phyloP scores from a whole-genome alignment of 1,140 invertebrate genomes.

The Drosophila murphyi region DNA sequence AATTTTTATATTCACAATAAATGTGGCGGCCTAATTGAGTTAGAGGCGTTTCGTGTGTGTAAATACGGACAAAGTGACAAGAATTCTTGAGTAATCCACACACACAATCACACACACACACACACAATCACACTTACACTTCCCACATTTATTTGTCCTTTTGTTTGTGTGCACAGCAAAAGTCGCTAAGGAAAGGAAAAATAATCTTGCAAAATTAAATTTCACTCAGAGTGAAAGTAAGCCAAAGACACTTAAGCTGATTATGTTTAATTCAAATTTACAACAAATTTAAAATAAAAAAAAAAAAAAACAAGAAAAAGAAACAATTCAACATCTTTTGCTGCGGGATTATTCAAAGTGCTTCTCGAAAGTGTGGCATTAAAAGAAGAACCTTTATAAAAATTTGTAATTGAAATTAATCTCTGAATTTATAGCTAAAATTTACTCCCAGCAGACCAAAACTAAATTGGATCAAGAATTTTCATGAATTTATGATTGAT shows the following conservation, averaged over 20 bases:
- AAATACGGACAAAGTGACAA: conserved; percentile 38
- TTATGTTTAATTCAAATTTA: conserved; percentile 27
- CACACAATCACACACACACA: conserved; percentile 2
- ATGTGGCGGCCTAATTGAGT: conserved; percentile 43
- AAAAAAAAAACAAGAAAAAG: no score
- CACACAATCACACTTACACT: background rate
- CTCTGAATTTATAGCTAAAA: no score
- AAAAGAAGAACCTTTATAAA: no score
- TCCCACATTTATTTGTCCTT: background rate
- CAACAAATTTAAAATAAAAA: no score
- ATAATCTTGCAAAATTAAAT: conserved; percentile 18
- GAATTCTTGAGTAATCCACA: conserved; percentile 17
- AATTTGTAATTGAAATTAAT: no score
- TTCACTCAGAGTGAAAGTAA: conserved; percentile 2
- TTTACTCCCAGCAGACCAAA: no score
- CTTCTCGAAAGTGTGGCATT: background rate
- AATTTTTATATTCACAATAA: conserved; percentile 46
- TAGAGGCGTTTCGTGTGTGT: conserved; percentile 45
- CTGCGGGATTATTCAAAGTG: no score
- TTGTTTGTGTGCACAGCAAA: conserved; percentile 20
- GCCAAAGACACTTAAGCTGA: conserved; percentile 21
- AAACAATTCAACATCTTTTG: no score
- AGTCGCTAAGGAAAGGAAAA: conserved; percentile 14
- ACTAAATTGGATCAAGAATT: no score
- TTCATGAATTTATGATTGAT: no score